Evolutionary conservation across 1,140 invertebrate species (phyloP), one percentile per base, ranked within the genome.

Genomic region (Trinorchestia longiramus): DNA sequence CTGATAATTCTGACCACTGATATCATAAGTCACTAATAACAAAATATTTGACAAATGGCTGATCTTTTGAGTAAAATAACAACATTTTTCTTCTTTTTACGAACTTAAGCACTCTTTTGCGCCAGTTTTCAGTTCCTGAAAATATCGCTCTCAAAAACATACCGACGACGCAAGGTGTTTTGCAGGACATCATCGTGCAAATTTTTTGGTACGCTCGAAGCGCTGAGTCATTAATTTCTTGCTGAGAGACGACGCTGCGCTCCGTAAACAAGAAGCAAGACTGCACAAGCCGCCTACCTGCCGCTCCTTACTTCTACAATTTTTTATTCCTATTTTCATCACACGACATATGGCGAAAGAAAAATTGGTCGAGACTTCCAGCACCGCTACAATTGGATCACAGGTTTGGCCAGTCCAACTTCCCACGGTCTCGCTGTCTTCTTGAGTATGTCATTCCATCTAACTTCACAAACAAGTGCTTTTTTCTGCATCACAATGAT

Each of bases 141-240:
- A 77, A 77, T 77, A 77, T 23, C 36, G 62, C 11, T 11, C 8
- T 11, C 62, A 28, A 77, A 77, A 77, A 77, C 62, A 77, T 1
- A 19, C 62, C 15, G 28, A 28, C 15, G 62, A 77, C 15, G 62
- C 62, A 36, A 77, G 62, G 62, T 77, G 62, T 77, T 77, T 77
- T 77, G 62, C 62, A 77, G 62, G 62, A 77, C 62, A 77, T 77
- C 62, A 77, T 77, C 62, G 62, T 77, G 62, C 62, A 77, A 77
- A 77, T 77, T 77, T 77, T 28, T 77, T 77, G 62, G 15, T 77
- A 28, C 15, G 62, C 62, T 77, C 62, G 62, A 77, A 77, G 62
- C 62, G 62, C 62, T 77, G 62, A 77, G 62, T 77, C 62, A 77
- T 77, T 77, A 77, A 77, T 77, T 77, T 77, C 62, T 77, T 77